A percentile compares a stretch with the other conserved stretches of the same genome.
Evolutionary conservation across 1,140 invertebrate species (phyloP).

Genomic region (Portunus trituberculatus): DNA sequence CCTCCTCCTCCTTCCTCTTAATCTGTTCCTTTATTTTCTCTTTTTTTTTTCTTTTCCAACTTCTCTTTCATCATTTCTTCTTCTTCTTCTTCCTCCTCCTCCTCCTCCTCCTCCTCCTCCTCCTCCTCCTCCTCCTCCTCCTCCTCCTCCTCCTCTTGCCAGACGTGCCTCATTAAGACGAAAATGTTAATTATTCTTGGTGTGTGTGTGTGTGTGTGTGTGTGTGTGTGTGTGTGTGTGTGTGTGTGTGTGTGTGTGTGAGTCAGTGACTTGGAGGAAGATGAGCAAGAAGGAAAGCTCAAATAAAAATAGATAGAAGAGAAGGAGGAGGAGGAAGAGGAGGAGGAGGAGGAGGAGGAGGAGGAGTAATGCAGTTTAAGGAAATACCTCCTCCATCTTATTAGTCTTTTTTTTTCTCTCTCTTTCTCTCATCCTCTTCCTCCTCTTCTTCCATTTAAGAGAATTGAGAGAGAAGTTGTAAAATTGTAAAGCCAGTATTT

Average conservation of each 20-base stretch:
- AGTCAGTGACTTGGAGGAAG: not conserved
- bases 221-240: constrained; percentile 41
- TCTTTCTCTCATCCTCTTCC: no score
- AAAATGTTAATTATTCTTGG: no score
- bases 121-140: constrained; percentile 29
- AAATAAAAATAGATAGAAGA: not conserved
- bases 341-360: constrained; percentile 29
- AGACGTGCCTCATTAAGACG: no score
- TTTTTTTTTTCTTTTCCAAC: not conserved
- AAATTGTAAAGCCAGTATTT: no score
- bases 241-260: not conserved
- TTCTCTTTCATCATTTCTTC: not conserved
- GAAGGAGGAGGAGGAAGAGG: not conserved
- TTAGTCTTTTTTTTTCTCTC: not conserved
- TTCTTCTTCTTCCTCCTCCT: not conserved
- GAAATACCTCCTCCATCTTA: constrained; percentile 6
- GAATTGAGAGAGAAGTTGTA: no score
- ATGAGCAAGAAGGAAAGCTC: not conserved
- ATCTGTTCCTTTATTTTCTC: not conserved
- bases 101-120: not conserved
- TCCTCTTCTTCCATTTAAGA: no score
- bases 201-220: constrained; percentile 2
- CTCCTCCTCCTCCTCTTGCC: constrained; percentile 8
- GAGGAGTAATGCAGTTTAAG: no score
- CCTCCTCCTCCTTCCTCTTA: not conserved